Percentiles rank a stretch among this genome's conserved stretches.
Conservation (phyloP, 1,140 invertebrate genomes). For the Drosophila navojoa region DNA sequence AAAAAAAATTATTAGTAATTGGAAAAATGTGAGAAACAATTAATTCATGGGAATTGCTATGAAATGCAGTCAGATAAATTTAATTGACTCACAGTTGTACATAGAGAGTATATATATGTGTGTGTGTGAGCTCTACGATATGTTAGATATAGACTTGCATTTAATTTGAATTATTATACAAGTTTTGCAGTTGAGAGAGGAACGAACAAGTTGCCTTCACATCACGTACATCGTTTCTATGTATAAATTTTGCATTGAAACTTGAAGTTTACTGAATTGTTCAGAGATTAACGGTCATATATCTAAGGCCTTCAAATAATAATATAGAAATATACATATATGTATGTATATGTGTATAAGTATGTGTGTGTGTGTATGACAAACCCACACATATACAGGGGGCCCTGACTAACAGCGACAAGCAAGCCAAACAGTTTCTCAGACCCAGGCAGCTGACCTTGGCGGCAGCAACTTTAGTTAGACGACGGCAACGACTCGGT, state of each 20-base stretch:
- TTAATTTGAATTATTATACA: slow-evolving; percentile 32
- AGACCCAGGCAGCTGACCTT: slow-evolving; percentile 54
- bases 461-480: slow-evolving; percentile 48
- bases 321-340: background rate
- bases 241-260: slow-evolving; percentile 58
- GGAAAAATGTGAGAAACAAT: no score
- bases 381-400: background rate
- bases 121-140: background rate
- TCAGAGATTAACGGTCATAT: slow-evolving; percentile 11
- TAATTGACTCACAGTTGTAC: slow-evolving; percentile 1
- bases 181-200: slow-evolving; percentile 32
- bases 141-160: slow-evolving; percentile 8
- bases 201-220: slow-evolving; percentile 38
- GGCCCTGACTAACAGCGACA: slow-evolving; percentile 13
- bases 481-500: slow-evolving; percentile 18
- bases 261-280: slow-evolving; percentile 47
- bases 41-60: background rate
- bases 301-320: slow-evolving; percentile 21
- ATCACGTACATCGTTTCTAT: slow-evolving; percentile 35
- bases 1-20: background rate
- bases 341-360: no score
- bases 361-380: background rate
- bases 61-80: slow-evolving; percentile 5
- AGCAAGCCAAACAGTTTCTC: slow-evolving; percentile 35
- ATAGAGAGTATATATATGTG: background rate